Conservation (phyloP, 1,140 invertebrate genomes). For the Calliopsis andreniformis region DNA sequence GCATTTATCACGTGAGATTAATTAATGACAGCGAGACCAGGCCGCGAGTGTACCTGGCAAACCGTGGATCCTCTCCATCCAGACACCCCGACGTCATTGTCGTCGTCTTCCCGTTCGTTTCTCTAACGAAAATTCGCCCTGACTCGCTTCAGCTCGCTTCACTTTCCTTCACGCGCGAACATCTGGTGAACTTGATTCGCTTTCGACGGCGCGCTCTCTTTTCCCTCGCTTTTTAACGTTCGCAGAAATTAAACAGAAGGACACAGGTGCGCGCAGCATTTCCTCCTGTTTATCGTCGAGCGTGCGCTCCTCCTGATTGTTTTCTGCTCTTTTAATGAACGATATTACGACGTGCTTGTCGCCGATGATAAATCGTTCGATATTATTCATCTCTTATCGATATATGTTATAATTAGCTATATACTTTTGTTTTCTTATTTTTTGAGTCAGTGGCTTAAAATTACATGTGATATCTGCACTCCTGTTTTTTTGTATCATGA, state of each 20-base stretch:
- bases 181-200: constrained; percentile 20
- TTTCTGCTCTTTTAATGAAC: background rate
- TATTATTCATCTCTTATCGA: no score
- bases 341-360: background rate
- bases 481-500: no score
- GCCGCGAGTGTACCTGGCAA: constrained; percentile 27
- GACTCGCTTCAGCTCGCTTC: background rate
- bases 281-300: background rate
- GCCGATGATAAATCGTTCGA: no score
- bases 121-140: background rate
- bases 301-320: background rate
- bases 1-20: constrained; percentile 68
- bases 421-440: no score
- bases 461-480: no score
- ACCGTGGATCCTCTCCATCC: background rate
- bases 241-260: no score
- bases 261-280: no score
- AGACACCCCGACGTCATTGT: background rate
- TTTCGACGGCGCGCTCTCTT: background rate
- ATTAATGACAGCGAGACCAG: constrained; percentile 59
- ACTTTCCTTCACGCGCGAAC: constrained; percentile 5
- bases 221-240: background rate
- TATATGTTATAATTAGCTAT: no score
- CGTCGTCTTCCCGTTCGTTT: background rate
- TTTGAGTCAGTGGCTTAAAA: no score